Conservation (phyloP, 2,113 vertebrate species). For the Genyomyrus donnyi region DNA sequence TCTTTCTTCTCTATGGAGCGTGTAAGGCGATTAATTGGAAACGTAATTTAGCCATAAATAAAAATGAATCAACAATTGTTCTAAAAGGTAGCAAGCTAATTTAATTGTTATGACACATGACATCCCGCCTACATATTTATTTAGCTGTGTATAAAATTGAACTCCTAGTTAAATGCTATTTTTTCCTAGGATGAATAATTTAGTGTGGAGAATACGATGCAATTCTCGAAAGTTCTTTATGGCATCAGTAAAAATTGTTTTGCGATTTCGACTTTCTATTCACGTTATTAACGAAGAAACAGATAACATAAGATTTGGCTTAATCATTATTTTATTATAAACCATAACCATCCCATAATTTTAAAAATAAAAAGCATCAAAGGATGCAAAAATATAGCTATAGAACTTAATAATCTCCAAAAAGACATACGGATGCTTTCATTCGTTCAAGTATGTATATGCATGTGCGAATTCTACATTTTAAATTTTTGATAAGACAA, state of each 20-base stretch:
- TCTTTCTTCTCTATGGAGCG: neutral
- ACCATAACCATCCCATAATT: neutral
- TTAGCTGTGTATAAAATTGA: neutral
- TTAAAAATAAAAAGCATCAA: neutral
- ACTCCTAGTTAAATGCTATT: neutral
- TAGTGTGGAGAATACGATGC: neutral
- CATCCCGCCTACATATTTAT: neutral
- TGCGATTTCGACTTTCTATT: neutral
- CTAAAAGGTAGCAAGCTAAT: neutral
- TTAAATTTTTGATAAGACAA: neutral
- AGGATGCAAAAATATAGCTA: neutral
- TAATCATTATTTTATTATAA: conserved; percentile 7
- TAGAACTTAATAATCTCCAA: neutral
- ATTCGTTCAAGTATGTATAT: neutral
- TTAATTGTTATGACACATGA: neutral
- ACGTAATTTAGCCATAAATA: neutral
- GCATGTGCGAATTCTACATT: neutral
- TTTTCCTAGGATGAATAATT: neutral
- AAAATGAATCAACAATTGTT: neutral
- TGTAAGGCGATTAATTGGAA: neutral
- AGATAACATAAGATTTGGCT: neutral
- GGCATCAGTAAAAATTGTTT: neutral
- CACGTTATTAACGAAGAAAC: neutral
- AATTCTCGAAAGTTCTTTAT: neutral
- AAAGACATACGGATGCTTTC: neutral